Percentiles rank a stretch among this genome's conserved stretches.
These are phyloP conservation scores for Malachius bipustulatus DNA, from an alignment of 2,888 invertebrate genomes.

Conservation along the genomic window DNA sequence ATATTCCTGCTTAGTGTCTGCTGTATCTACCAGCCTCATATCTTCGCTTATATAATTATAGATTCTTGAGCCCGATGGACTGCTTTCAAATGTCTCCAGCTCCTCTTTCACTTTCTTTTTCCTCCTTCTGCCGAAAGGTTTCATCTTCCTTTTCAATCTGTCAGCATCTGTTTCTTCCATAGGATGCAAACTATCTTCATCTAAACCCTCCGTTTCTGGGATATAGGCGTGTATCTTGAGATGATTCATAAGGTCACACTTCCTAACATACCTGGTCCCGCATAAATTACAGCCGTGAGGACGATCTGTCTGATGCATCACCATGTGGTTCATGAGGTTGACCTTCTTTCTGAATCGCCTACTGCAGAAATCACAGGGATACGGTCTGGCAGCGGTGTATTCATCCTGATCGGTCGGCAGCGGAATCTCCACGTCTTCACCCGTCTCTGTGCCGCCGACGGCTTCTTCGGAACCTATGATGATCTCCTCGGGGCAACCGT, in stretches of 20 bases:
- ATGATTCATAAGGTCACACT: constrained; percentile 72
- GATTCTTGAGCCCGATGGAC: constrained; percentile 30
- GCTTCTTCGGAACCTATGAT: constrained; percentile 44
- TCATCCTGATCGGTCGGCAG: constrained; percentile 73
- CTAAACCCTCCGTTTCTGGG: constrained; percentile 45
- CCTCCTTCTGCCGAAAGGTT: constrained; percentile 18
- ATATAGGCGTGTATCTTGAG: constrained; percentile 70
- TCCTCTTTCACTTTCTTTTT: constrained; percentile 33
- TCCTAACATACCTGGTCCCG: constrained; percentile 66
- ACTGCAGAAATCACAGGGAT: constrained; percentile 79
- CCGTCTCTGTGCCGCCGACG: constrained; percentile 43
- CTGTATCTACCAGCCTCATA: constrained; percentile 38
- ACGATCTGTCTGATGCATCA: constrained; percentile 72
- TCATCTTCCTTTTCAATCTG: constrained; percentile 27
- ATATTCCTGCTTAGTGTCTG: constrained; percentile 32
- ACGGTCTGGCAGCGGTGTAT: constrained; percentile 62
- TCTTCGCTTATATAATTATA: constrained; percentile 41
- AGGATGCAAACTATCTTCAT: constrained; percentile 43
- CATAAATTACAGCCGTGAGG: constrained; percentile 75
- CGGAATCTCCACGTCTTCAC: constrained; percentile 44
- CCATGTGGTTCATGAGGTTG: constrained; percentile 77
- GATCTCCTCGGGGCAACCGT: constrained; percentile 41
- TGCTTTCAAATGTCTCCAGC: constrained; percentile 21
- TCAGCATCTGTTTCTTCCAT: constrained; percentile 22
- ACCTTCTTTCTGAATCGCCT: constrained; percentile 73